Conservation (phyloP, 2,113 vertebrate species). For the Herpetotheres cachinnans region DNA sequence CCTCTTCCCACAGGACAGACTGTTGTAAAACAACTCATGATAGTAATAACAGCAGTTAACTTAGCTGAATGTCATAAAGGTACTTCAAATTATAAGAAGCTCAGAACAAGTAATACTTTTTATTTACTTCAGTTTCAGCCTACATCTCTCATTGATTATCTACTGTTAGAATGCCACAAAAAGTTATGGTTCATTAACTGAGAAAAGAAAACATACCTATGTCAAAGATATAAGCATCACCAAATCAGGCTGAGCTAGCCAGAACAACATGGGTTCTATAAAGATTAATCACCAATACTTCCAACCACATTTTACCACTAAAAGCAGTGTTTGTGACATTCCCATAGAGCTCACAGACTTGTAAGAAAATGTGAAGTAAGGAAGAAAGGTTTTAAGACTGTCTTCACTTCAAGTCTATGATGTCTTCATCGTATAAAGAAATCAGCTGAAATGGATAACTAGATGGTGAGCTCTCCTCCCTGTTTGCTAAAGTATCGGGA, state of each 20-base stretch:
- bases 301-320: conserved; percentile 32
- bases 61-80: background rate
- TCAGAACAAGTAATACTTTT: conserved; percentile 43
- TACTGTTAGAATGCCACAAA: conserved; percentile 61
- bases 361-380: conserved; percentile 54
- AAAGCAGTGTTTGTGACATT: conserved; percentile 53
- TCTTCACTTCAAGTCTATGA: conserved; percentile 93
- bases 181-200: conserved; percentile 36
- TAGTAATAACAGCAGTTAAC: background rate
- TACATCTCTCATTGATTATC: conserved; percentile 48
- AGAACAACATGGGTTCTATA: conserved; percentile 29
- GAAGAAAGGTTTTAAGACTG: conserved; percentile 60
- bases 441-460: conserved; percentile 77
- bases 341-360: conserved; percentile 39
- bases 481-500: conserved; percentile 65
- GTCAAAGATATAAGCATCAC: conserved; percentile 44
- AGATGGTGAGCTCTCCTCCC: conserved; percentile 77
- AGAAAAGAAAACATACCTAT: conserved; percentile 41
- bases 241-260: conserved; percentile 37
- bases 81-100: conserved; percentile 46
- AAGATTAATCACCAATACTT: conserved; percentile 19
- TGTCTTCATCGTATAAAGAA: conserved; percentile 87
- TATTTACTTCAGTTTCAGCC: conserved; percentile 61
- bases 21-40: conserved; percentile 30
- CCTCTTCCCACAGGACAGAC: background rate